Conservation (phyloP, 2,888 invertebrate genomes). For the Theretra japonica region DNA sequence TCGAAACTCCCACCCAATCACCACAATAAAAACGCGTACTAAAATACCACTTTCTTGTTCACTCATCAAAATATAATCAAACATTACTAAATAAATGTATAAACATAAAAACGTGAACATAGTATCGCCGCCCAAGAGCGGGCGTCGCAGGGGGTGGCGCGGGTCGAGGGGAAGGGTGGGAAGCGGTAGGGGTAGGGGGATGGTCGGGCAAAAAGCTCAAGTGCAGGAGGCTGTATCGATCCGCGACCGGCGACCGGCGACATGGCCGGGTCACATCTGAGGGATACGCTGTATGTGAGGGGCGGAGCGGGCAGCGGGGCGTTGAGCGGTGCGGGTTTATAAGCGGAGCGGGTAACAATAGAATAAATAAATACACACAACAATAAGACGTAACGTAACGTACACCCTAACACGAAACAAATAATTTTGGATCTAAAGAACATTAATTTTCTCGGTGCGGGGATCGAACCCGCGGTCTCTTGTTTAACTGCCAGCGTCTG, state of each 20-base stretch:
- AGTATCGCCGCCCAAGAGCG: conserved; percentile 59
- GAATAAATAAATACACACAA: too few relatives aligned
- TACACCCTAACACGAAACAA: too few relatives aligned
- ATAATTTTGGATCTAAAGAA: too few relatives aligned
- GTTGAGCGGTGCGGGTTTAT: conserved; percentile 28
- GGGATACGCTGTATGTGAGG: conserved; percentile 36
- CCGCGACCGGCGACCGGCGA: conserved; percentile 73
- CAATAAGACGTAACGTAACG: too few relatives aligned
- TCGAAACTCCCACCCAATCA: background rate
- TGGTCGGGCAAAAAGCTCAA: conserved; percentile 75
- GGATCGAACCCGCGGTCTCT: too few relatives aligned
- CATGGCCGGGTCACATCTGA: conserved; percentile 79
- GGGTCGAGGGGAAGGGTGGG: conserved; percentile 41
- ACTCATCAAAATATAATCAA: background rate
- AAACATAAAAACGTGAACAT: conserved; percentile 75
- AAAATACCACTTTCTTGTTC: background rate
- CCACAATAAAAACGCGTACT: conserved; percentile 56
- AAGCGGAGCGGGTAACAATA: conserved; percentile 28
- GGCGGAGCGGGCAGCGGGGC: conserved; percentile 43
- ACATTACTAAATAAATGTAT: conserved; percentile 43
- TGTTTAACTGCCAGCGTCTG: too few relatives aligned
- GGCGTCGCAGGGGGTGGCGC: conserved; percentile 47
- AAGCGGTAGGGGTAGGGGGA: conserved; percentile 41
- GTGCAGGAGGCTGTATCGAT: conserved; percentile 84
- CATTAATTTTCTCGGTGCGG: too few relatives aligned